Evolutionary conservation across 2,113 vertebrate genomes (phyloP).

Genomic region (Atractosteus spatula): DNA sequence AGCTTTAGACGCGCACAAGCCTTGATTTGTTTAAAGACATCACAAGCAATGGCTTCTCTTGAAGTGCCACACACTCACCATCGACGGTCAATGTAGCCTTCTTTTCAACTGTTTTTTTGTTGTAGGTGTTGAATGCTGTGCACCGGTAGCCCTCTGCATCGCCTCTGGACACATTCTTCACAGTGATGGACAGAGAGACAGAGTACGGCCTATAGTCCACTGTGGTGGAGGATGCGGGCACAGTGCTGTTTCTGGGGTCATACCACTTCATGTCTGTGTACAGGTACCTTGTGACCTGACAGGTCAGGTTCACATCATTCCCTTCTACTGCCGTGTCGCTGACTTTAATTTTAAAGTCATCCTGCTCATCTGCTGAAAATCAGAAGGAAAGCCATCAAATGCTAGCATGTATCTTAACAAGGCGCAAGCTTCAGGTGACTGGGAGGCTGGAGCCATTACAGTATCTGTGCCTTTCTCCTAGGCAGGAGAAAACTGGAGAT

Average conservation of each 20-base stretch:
- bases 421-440: too few species aligned
- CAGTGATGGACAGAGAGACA: slow-evolving; percentile 61
- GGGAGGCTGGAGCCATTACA: too few species aligned
- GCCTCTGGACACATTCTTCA: slow-evolving; percentile 68
- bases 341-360: slow-evolving; percentile 56
- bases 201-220: slow-evolving; percentile 54
- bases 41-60: too few species aligned
- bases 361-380: slow-evolving; percentile 59
- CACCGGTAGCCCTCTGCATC: slow-evolving; percentile 67
- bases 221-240: slow-evolving; percentile 31
- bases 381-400: slow-evolving; percentile 5
- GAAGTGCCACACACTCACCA: slow-evolving; percentile 53
- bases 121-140: slow-evolving; percentile 56
- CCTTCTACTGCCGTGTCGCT: slow-evolving; percentile 58
- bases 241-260: slow-evolving; percentile 47
- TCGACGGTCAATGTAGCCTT: slow-evolving; percentile 56
- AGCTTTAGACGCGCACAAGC: too few species aligned
- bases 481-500: too few species aligned
- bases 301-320: slow-evolving; percentile 63
- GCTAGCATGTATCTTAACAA: too few species aligned
- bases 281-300: slow-evolving; percentile 73
- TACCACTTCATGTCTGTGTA: slow-evolving; percentile 73
- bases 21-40: too few species aligned
- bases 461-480: too few species aligned
- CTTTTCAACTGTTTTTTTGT: slow-evolving; percentile 51